Evolutionary conservation across 2,113 vertebrate genomes (phyloP).

Genomic region (Illadopsis cleaveri): DNA sequence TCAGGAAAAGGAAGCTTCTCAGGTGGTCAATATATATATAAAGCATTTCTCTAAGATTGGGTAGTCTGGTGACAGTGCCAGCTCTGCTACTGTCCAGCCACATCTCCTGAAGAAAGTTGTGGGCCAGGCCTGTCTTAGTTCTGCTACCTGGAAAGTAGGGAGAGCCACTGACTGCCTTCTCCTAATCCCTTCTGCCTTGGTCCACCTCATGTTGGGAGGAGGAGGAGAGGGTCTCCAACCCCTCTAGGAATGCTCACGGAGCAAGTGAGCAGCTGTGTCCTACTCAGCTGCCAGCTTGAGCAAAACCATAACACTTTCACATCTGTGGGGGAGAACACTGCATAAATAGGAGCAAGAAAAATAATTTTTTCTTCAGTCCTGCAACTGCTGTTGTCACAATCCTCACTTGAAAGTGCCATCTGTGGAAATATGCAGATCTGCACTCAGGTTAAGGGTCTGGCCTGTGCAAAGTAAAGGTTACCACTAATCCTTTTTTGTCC

Average conservation of each 20-base stretch:
- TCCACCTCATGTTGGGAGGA: rapidly evolving
- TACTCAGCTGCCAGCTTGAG: neutral
- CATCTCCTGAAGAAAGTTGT: neutral
- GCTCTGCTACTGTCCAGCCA: neutral
- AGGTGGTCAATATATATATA: too few species aligned
- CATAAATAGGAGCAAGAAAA: neutral
- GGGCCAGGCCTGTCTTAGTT: neutral
- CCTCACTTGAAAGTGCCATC: neutral
- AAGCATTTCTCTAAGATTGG: neutral
- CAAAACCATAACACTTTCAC: neutral
- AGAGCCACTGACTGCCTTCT: neutral
- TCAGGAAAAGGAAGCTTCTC: neutral
- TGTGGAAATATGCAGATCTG: neutral
- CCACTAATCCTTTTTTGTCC: neutral
- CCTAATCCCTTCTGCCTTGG: neutral
- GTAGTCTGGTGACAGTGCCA: neutral
- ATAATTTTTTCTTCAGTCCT: neutral
- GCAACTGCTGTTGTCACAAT: neutral
- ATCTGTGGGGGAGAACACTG: neutral
- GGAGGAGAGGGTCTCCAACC: neutral
- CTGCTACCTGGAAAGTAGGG: neutral
- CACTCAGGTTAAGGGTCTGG: neutral
- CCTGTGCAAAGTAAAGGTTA: neutral
- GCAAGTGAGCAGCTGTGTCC: rapidly evolving
- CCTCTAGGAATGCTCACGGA: neutral